Evolutionary conservation across 1,140 invertebrate species (phyloP).

Genomic region (Ceratina japonica): DNA sequence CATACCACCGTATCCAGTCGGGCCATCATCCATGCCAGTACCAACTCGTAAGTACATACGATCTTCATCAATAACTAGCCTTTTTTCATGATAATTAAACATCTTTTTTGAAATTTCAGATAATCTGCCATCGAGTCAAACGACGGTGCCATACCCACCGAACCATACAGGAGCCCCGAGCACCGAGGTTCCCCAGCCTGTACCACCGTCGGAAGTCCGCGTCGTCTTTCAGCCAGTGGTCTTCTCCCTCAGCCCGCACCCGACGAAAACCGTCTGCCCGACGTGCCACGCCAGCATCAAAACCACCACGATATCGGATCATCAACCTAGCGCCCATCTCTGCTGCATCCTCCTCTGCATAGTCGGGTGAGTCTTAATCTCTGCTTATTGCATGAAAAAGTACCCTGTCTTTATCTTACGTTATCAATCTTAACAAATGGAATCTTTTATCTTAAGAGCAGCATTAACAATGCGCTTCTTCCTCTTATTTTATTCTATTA

Average conservation of each 20-base stretch:
- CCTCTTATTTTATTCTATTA: too few relatives aligned
- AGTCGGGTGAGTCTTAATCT: conserved; percentile 69
- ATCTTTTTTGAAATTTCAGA: conserved; percentile 54
- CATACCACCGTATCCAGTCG: conserved; percentile 64
- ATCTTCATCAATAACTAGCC: neutral
- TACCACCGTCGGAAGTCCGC: conserved; percentile 64
- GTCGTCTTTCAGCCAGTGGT: conserved; percentile 69
- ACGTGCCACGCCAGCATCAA: conserved; percentile 74
- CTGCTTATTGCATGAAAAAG: neutral
- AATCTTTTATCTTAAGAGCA: neutral
- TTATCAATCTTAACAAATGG: neutral
- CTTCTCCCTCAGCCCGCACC: conserved; percentile 66
- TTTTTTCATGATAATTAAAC: neutral
- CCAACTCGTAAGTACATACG: conserved; percentile 61
- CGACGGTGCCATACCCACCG: conserved; percentile 47
- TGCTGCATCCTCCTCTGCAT: conserved; percentile 77
- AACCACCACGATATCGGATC: conserved; percentile 75
- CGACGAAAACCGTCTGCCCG: conserved; percentile 75
- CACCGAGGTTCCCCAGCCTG: conserved; percentile 6
- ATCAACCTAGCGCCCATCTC: conserved; percentile 75
- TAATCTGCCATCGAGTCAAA: conserved; percentile 51
- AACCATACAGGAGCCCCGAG: conserved; percentile 41
- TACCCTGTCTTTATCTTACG: neutral
- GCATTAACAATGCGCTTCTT: neutral
- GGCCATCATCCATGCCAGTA: conserved; percentile 58